Conservation (phyloP, 2,888 invertebrate species). For the Imbricaverruca yamaguchii region DNA sequence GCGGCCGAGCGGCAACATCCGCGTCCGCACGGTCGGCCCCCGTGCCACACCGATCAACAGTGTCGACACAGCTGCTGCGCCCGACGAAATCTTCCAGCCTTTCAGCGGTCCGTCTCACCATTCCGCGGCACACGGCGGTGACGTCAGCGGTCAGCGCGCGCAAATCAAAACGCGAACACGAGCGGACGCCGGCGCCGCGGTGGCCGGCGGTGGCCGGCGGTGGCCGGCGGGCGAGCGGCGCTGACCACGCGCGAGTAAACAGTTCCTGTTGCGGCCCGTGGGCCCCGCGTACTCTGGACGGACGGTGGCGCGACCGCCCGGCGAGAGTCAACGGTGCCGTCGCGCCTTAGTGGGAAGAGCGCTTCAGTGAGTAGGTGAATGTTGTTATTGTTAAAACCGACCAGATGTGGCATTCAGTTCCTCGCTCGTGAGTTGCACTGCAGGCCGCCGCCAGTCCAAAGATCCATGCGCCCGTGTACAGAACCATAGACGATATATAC, state of each 20-base stretch:
- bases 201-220: neutral
- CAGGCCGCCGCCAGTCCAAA: neutral
- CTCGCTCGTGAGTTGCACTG: neutral
- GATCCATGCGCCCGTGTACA: neutral
- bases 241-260: neutral
- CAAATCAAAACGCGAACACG: too few relatives aligned
- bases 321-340: too few relatives aligned
- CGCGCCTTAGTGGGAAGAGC: too few relatives aligned
- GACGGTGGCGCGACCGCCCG: neutral
- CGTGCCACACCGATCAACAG: too few relatives aligned
- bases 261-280: neutral
- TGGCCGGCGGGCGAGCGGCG: too few relatives aligned
- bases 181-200: neutral
- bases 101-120: too few relatives aligned
- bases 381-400: neutral
- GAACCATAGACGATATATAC: neutral
- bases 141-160: too few relatives aligned
- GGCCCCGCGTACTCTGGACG: neutral
- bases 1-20: too few relatives aligned
- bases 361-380: neutral
- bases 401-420: conserved; percentile 15
- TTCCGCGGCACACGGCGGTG: too few relatives aligned
- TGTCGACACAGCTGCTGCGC: too few relatives aligned
- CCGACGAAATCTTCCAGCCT: too few relatives aligned
- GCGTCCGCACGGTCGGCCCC: too few relatives aligned